A percentile compares a stretch with the other conserved stretches of the same genome.
Evolutionary conservation across 2,797 vertebrate genomes (phyloP).

Genomic region (Botia kubotai): DNA sequence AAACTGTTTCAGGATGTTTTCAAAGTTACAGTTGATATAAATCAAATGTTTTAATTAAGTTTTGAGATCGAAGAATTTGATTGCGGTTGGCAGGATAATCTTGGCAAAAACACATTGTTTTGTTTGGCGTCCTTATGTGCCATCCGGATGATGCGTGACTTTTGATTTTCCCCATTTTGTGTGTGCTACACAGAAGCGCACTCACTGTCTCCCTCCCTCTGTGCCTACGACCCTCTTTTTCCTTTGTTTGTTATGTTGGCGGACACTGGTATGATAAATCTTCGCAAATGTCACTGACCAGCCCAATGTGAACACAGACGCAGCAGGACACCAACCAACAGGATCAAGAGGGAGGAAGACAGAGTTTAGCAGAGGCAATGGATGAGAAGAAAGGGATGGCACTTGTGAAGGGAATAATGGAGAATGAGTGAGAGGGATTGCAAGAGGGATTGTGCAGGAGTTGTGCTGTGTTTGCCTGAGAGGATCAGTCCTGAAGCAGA

Average conservation of each 20-base stretch:
- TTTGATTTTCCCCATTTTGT: constrained; percentile 36
- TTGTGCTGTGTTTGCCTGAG: constrained; percentile 24
- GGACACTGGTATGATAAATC: constrained; percentile 57
- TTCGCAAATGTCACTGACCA: constrained; percentile 58
- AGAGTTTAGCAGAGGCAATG: constrained; percentile 10
- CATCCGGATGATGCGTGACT: constrained; percentile 19
- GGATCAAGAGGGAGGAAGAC: constrained; percentile 14
- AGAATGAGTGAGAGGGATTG: constrained; percentile 19
- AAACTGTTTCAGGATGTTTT: background rate
- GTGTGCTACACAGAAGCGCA: background rate
- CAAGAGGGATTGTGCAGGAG: constrained; percentile 26
- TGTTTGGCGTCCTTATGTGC: constrained; percentile 5
- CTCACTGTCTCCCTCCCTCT: background rate
- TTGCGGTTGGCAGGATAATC: background rate
- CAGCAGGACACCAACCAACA: constrained; percentile 33
- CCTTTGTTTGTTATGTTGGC: constrained; percentile 54
- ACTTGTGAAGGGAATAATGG: background rate
- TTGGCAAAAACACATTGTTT: background rate
- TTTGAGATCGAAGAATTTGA: background rate
- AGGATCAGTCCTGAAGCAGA: constrained; percentile 44
- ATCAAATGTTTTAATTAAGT: background rate
- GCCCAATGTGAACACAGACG: constrained; percentile 47
- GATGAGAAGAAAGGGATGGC: constrained; percentile 3
- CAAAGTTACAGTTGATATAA: background rate
- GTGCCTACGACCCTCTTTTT: constrained; percentile 1